Evolutionary conservation across 2,888 invertebrate species (phyloP), one percentile per base, ranked within the genome.

Genomic region (Caenorhabditis panamensis): DNA sequence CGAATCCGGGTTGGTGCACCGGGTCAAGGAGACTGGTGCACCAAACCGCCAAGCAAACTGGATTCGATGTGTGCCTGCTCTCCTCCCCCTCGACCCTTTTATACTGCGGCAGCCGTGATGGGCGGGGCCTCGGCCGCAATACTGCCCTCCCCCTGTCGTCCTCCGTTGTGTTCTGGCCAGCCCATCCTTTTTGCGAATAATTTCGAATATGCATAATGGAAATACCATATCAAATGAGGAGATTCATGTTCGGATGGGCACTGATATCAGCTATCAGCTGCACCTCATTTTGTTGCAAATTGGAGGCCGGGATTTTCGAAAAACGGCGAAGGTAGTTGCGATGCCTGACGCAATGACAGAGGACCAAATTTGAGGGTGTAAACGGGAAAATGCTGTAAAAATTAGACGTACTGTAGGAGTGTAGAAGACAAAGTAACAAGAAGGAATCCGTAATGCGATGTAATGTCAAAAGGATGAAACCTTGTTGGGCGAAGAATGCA

Each of bases 1-100:
- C 75, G 75, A 53, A 75, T 64, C 59, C 44, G 31, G 36, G 71
- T 59, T 18, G 71, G 41, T 59, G 67, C 64, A 59, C 59, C 28
- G 16, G 36, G 41, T 31, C 28, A 18, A 26, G 31, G 62, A 54
- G 26, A 36, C n/a, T 24, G 66, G 63, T 72, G 64, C 59, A 73
- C 73, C 64, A 73, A 75, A 75, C 59, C 75, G 37, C 47, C 51
- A 66, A 44, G 49, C 75, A 75, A 78, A 78, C 78, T 78, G 71
- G 78, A 78, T 78, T 51, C 78, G 78, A 78, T 71, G 64, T 78
- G 78, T 78, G 71, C 64, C 71, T 78, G 78, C 69, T 78, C 78
- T 66, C 71, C 78, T 78, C 78, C 78, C 71, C 78, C 62, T 44
- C 36, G 37, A 47, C 62, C 66, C 71, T 78, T 78, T 61, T 78